phyloP scores from a whole-genome alignment of 1,140 invertebrate species.

The Penaeus vannamei region DNA sequence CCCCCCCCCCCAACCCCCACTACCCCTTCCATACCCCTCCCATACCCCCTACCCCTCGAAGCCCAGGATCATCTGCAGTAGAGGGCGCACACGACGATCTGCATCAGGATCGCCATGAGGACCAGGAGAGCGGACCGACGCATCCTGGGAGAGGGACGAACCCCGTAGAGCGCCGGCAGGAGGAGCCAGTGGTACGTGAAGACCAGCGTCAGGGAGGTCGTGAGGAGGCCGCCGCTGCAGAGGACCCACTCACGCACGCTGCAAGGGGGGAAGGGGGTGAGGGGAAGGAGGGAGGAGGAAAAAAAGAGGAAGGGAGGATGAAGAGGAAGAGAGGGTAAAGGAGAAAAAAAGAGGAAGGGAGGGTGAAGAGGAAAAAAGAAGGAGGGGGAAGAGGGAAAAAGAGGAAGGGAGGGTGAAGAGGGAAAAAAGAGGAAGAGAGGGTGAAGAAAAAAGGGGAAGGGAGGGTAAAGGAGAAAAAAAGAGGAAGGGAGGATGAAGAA shows the following conservation, averaged over 20 bases:
- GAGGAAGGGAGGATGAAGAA: too few species aligned
- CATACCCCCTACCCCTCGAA: too few species aligned
- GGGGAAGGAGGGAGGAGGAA: background rate
- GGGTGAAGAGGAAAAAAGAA: too few species aligned
- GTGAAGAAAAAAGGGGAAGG: too few species aligned
- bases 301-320: background rate
- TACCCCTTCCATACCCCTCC: too few species aligned
- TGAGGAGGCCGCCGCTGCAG: slow-evolving; percentile 54
- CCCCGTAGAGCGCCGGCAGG: slow-evolving; percentile 37
- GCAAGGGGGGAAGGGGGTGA: background rate
- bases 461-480: too few species aligned
- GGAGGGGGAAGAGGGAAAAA: too few species aligned
- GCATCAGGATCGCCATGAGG: slow-evolving; percentile 24
- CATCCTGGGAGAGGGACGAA: slow-evolving; percentile 45
- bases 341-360: too few species aligned
- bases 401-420: too few species aligned
- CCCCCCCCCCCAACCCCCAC: too few species aligned
- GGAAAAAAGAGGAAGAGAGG: too few species aligned
- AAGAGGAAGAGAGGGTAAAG: too few species aligned
- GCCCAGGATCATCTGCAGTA: slow-evolving; percentile 48
- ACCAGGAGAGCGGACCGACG: slow-evolving; percentile 47
- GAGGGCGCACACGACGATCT: slow-evolving; percentile 39
- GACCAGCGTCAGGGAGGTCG: slow-evolving; percentile 35
- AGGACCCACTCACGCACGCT: slow-evolving; percentile 43
- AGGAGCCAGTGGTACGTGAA: slow-evolving; percentile 55